Conservation (phyloP, 2,888 invertebrate genomes). For the Netelia fuscicornis region DNA sequence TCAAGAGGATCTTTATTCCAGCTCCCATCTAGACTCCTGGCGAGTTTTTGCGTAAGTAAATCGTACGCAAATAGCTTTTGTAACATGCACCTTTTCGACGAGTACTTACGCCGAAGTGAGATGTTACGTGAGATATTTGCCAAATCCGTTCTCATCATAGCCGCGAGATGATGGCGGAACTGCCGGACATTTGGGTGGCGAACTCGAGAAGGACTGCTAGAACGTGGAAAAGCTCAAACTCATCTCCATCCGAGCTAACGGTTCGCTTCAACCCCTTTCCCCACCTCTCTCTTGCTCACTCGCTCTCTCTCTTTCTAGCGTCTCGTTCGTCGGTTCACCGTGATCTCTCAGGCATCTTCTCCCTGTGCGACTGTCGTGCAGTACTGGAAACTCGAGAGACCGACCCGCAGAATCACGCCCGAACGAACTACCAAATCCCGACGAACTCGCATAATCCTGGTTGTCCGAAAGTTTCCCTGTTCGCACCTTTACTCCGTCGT, state of each 20-base stretch:
- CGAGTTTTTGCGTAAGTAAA: too few relatives aligned
- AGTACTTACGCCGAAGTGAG: too few relatives aligned
- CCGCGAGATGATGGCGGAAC: not conserved
- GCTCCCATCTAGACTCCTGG: too few relatives aligned
- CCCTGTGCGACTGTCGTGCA: conserved; percentile 11
- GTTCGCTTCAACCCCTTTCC: conserved; percentile 18
- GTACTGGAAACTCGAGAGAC: conserved; percentile 55
- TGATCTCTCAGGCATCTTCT: conserved; percentile 37
- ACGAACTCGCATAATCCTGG: conserved; percentile 53
- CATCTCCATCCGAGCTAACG: conserved; percentile 47
- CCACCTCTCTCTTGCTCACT: not conserved
- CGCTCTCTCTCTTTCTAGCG: not conserved
- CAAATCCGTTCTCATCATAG: too few relatives aligned
- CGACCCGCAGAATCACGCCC: conserved; percentile 44
- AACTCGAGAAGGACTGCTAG: conserved; percentile 29
- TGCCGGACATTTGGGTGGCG: conserved; percentile 22
- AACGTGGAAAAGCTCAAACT: conserved; percentile 49
- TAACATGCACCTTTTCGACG: too few relatives aligned
- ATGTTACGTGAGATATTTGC: too few relatives aligned
- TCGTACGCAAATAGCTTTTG: too few relatives aligned
- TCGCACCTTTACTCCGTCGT: conserved; percentile 25
- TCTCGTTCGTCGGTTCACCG: conserved; percentile 16
- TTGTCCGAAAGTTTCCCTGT: conserved; percentile 46
- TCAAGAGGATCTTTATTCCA: too few relatives aligned
- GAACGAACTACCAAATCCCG: conserved; percentile 15